Evolutionary conservation across 2,888 invertebrate genomes (phyloP).

Genomic region (Tethea ocularis): DNA sequence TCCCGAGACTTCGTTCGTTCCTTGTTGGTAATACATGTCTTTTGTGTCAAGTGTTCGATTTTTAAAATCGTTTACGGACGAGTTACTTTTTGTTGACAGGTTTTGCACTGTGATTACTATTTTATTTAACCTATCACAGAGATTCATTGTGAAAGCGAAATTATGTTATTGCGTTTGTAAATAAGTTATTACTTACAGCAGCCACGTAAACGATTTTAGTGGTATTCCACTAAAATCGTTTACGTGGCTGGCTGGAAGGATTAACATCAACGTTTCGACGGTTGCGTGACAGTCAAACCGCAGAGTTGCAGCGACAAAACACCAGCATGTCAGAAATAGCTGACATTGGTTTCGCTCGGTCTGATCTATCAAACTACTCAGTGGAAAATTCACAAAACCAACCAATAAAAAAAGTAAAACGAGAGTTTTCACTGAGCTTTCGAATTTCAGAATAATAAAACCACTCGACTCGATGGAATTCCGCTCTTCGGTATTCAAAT

Average conservation of each 20-base stretch:
- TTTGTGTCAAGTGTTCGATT: conserved; percentile 20
- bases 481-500: neutral
- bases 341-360: conserved; percentile 23
- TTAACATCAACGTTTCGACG: conserved; percentile 12
- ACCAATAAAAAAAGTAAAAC: neutral
- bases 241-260: neutral
- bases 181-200: no score
- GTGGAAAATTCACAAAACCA: conserved; percentile 4
- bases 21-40: conserved; percentile 27
- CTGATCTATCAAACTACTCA: conserved; percentile 8
- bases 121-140: neutral
- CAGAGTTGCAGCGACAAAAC: conserved; percentile 40
- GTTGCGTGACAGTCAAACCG: conserved; percentile 35
- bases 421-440: neutral
- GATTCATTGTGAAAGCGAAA: neutral
- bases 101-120: neutral
- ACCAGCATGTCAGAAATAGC: conserved; percentile 24
- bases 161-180: neutral
- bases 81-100: neutral
- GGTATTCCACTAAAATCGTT: conserved; percentile 2
- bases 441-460: neutral
- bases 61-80: conserved; percentile 20
- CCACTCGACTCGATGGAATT: neutral
- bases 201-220: no score
- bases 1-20: conserved; percentile 31